Percentiles rank a stretch among this genome's conserved stretches.
Evolutionary conservation across 2,113 vertebrate species (phyloP).

Genomic region (Indri indri): DNA sequence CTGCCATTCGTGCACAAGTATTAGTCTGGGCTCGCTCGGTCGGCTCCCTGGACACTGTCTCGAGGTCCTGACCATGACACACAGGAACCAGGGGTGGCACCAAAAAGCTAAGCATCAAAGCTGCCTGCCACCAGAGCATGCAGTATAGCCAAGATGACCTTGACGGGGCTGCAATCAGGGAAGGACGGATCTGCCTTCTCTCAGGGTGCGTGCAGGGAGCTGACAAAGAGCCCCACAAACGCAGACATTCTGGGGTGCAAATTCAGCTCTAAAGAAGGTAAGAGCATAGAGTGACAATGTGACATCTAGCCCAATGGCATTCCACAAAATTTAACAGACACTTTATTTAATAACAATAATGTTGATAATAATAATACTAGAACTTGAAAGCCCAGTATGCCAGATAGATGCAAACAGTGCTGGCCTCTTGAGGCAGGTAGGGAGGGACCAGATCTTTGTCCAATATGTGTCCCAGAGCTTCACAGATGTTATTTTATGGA

Average conservation of each 20-base stretch:
- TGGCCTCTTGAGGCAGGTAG: not conserved
- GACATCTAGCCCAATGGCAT: not conserved
- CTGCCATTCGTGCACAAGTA: not conserved
- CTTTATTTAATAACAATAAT: not conserved
- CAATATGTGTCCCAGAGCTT: not conserved
- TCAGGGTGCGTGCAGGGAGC: not conserved
- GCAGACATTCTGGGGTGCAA: not conserved
- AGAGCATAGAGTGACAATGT: not conserved
- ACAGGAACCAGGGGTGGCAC: not conserved
- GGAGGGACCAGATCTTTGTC: not conserved
- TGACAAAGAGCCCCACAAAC: not conserved
- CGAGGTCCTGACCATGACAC: not conserved
- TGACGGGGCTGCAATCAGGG: too few species aligned
- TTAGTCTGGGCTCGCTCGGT: too few species aligned
- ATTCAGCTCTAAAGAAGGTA: not conserved
- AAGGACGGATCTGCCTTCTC: not conserved
- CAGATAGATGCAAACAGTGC: not conserved
- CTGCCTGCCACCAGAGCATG: not conserved
- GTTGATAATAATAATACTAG: not conserved
- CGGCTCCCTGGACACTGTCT: not conserved
- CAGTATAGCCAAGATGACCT: not conserved
- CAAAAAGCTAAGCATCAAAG: not conserved
- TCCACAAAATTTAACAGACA: not conserved
- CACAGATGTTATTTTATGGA: not conserved
- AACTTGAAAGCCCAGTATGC: not conserved